phyloP scores from a whole-genome alignment of 2,113 vertebrate species.

The Neolamprologus brichardi region DNA sequence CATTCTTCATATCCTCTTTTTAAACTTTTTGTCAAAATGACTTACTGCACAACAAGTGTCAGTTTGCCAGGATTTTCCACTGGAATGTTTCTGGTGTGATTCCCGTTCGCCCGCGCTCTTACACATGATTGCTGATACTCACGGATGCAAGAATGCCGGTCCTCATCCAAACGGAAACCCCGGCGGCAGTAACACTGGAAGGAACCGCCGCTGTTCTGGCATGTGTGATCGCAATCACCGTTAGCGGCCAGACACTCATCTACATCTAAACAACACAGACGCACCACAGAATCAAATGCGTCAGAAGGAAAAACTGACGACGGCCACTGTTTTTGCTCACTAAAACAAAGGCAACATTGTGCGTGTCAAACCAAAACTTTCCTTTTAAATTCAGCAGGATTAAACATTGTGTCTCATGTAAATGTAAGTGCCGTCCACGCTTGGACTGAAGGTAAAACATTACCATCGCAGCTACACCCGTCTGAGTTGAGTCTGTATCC shows the following conservation, averaged over 20 bases:
- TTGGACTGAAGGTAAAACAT: background rate
- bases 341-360: background rate
- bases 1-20: background rate
- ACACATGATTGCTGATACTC: slow-evolving; percentile 50
- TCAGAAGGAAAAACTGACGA: background rate
- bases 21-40: background rate
- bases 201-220: slow-evolving; percentile 84
- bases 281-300: background rate
- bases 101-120: background rate
- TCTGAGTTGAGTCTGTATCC: slow-evolving; percentile 81
- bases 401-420: background rate
- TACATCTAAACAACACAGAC: slow-evolving; percentile 73
- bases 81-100: background rate
- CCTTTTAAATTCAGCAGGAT: background rate
- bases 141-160: slow-evolving; percentile 81
- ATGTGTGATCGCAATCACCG: slow-evolving; percentile 80
- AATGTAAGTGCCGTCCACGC: background rate
- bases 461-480: slow-evolving; percentile 87
- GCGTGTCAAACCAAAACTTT: background rate
- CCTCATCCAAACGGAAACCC: slow-evolving; percentile 78
- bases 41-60: background rate
- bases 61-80: background rate
- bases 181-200: slow-evolving; percentile 82
- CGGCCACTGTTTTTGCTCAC: background rate
- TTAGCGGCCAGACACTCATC: slow-evolving; percentile 81